Percentiles rank a stretch among this genome's conserved stretches.
These are phyloP conservation scores for Corythaixoides concolor DNA, from an alignment of 2,113 vertebrate species.

Conservation along the genomic window DNA sequence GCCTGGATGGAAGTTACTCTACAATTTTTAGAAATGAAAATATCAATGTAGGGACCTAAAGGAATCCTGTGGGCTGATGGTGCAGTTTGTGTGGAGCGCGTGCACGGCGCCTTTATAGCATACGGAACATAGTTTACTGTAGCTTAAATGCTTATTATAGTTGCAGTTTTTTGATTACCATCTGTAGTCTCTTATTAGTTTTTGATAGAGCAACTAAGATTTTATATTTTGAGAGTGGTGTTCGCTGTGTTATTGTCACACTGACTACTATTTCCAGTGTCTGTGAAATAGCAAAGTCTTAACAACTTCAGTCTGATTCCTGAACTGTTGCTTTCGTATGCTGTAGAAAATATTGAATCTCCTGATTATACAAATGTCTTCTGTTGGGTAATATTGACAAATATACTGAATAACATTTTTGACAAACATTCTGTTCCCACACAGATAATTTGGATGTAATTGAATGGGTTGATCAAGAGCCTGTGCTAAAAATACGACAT, in stretches of 20 bases:
- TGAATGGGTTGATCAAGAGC: constrained; percentile 64
- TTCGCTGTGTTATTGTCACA: not conserved
- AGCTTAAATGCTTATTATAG: constrained; percentile 19
- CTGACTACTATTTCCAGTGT: not conserved
- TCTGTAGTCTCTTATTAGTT: constrained; percentile 27
- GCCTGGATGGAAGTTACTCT: constrained; percentile 14
- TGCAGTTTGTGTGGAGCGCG: not conserved
- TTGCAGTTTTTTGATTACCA: constrained; percentile 7
- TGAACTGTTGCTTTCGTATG: not conserved
- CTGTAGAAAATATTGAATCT: constrained; percentile 33
- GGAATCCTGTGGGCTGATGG: constrained; percentile 68
- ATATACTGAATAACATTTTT: constrained; percentile 64
- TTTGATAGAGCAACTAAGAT: constrained; percentile 15
- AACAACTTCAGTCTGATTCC: not conserved
- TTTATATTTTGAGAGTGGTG: not conserved
- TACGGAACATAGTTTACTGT: not conserved
- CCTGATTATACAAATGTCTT: constrained; percentile 51
- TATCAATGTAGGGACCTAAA: constrained; percentile 60
- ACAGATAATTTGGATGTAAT: constrained; percentile 69
- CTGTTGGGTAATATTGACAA: constrained; percentile 66
- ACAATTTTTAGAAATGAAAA: constrained; percentile 59
- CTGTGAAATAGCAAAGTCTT: not conserved
- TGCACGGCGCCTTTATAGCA: not conserved
- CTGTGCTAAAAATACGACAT: constrained; percentile 44
- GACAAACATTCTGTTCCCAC: constrained; percentile 68